A percentile compares a stretch with the other conserved stretches of the same genome.
Evolutionary conservation across 2,888 invertebrate species (phyloP).

Genomic region (Dendrolimus houi): DNA sequence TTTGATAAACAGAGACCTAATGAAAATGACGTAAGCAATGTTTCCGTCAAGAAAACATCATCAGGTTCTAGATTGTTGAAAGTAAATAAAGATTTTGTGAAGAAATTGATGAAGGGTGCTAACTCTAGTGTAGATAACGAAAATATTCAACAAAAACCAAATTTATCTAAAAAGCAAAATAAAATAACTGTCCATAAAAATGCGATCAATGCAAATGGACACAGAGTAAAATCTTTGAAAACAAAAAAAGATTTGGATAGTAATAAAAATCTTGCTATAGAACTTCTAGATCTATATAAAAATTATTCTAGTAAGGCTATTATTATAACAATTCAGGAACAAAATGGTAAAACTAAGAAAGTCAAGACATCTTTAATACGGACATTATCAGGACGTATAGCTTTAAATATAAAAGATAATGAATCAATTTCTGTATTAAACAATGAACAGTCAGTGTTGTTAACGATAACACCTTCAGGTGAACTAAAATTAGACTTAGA

Average conservation of each 20-base stretch:
- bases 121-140: background rate
- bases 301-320: slow-evolving; percentile 4
- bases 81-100: slow-evolving; percentile 18
- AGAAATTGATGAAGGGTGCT: background rate
- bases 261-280: background rate
- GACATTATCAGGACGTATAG: slow-evolving; percentile 26
- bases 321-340: slow-evolving; percentile 15
- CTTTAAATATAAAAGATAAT: slow-evolving; percentile 17
- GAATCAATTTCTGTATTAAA: slow-evolving; percentile 11
- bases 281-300: no score
- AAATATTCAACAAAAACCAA: background rate
- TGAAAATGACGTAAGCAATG: slow-evolving; percentile 10
- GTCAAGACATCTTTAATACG: slow-evolving; percentile 18
- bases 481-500: slow-evolving; percentile 17
- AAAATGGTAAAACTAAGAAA: slow-evolving; percentile 14
- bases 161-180: slow-evolving; percentile 4
- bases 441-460: slow-evolving; percentile 18
- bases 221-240: background rate
- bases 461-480: slow-evolving; percentile 19
- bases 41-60: slow-evolving; percentile 18
- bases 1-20: slow-evolving; percentile 16
- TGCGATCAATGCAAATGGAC: background rate
- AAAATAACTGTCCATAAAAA: slow-evolving; percentile 10
- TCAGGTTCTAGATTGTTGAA: slow-evolving; percentile 25
- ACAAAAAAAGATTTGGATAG: background rate